Percentiles rank a stretch among this genome's conserved stretches.
Conservation (phyloP, 2,888 invertebrate genomes). For the Dinocampus coccinellae region DNA sequence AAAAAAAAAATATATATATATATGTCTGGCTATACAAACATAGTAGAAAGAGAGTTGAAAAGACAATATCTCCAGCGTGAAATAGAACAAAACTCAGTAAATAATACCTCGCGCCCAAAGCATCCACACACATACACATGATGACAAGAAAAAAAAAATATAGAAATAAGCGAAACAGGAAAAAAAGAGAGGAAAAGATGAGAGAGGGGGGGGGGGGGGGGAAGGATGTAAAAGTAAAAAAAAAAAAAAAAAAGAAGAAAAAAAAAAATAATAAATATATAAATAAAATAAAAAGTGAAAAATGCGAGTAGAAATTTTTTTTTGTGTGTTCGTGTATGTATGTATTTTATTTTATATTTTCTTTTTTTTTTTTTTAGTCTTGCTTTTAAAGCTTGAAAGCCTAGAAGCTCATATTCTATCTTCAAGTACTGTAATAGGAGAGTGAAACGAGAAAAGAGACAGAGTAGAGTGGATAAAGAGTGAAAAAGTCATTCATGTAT, state of each 20-base stretch:
- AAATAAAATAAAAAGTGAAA: no score
- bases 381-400: background rate
- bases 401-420: background rate
- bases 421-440: background rate
- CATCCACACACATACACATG: background rate
- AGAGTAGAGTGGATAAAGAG: background rate
- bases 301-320: background rate
- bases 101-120: background rate
- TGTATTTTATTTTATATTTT: background rate
- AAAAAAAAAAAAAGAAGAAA: background rate
- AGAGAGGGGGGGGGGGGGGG: background rate
- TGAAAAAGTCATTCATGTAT: background rate
- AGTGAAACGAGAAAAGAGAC: background rate
- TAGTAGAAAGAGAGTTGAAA: background rate
- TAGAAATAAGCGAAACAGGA: background rate
- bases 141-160: background rate
- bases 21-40: background rate
- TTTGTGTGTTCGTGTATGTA: background rate
- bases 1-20: background rate
- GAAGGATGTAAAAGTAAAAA: background rate
- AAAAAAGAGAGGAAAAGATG: background rate
- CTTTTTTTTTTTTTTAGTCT: no score
- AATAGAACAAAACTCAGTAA: background rate
- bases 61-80: conserved; percentile 11
- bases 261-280: no score